phyloP scores from a whole-genome alignment of 2,113 vertebrate genomes.

The Megaptera novaeangliae region DNA sequence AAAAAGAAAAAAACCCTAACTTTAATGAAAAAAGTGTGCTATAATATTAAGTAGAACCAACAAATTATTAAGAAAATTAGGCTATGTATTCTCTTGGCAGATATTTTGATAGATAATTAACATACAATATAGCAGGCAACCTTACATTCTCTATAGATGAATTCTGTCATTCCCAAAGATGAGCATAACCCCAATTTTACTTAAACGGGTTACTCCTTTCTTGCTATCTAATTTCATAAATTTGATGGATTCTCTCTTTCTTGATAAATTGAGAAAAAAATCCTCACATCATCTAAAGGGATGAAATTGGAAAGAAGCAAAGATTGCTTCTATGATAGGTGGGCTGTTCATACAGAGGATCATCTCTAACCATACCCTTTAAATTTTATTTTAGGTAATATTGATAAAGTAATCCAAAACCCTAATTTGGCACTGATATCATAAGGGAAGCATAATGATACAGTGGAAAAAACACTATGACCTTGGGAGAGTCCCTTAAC shows the following conservation, averaged over 20 bases:
- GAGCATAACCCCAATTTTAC: slow-evolving; percentile 32
- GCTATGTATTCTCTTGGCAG: slow-evolving; percentile 47
- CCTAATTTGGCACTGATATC: background rate
- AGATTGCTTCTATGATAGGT: background rate
- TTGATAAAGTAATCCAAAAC: background rate
- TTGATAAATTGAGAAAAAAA: background rate
- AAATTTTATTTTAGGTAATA: background rate
- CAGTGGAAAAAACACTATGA: background rate
- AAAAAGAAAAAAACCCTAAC: background rate
- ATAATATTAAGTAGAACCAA: slow-evolving; percentile 35
- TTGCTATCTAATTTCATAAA: background rate
- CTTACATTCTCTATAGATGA: background rate
- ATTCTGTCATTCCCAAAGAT: slow-evolving; percentile 44
- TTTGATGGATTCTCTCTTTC: background rate
- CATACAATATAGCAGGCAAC: background rate
- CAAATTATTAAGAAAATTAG: slow-evolving; percentile 43
- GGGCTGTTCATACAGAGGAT: background rate
- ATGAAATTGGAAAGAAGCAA: background rate
- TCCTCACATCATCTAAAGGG: background rate
- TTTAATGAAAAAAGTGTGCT: background rate
- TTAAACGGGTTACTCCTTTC: slow-evolving; percentile 22
- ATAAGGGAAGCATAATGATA: background rate
- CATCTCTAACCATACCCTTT: background rate
- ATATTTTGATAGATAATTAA: slow-evolving; percentile 49
- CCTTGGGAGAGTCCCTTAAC: background rate